phyloP scores from a whole-genome alignment of 2,113 vertebrate genomes.

The Anoura caudifer region DNA sequence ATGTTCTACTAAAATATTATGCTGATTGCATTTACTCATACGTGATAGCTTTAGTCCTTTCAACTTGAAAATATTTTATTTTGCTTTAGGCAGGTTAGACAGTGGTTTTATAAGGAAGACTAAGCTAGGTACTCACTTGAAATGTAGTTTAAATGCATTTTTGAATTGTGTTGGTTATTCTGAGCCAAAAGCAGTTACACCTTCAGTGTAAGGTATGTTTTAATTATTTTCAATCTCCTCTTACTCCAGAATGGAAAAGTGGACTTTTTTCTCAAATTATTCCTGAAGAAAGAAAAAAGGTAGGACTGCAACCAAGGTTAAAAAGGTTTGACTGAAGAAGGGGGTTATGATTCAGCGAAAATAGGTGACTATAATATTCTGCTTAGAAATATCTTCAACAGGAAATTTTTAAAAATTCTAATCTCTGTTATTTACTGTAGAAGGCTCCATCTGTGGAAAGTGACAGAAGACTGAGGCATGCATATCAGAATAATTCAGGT shows the following conservation, averaged over 20 bases:
- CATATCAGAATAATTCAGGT: neutral
- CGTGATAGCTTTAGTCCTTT: constrained; percentile 11
- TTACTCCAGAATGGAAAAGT: constrained; percentile 31
- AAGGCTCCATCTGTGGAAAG: neutral
- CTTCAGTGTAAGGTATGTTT: constrained; percentile 37
- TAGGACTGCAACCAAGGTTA: neutral
- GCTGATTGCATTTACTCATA: constrained; percentile 22
- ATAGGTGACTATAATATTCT: constrained; percentile 38
- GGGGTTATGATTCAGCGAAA: constrained; percentile 27
- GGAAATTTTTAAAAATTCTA: neutral
- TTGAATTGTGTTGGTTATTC: constrained; percentile 56
- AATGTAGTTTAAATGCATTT: constrained; percentile 42
- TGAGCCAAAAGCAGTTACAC: constrained; percentile 52
- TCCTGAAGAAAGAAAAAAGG: constrained; percentile 23
- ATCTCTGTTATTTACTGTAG: constrained; percentile 13
- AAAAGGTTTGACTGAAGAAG: constrained; percentile 50
- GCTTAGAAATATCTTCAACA: constrained; percentile 32
- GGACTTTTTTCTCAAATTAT: constrained; percentile 28
- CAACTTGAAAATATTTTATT: constrained; percentile 46
- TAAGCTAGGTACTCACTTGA: constrained; percentile 18
- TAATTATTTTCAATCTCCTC: constrained; percentile 54
- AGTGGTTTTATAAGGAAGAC: constrained; percentile 38
- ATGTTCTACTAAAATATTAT: constrained; percentile 41
- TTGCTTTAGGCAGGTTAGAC: constrained; percentile 32
- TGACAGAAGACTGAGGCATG: neutral